These are phyloP conservation scores for Calameuta pallipes DNA, from an alignment of 2,888 invertebrate species.

Conservation along the genomic window DNA sequence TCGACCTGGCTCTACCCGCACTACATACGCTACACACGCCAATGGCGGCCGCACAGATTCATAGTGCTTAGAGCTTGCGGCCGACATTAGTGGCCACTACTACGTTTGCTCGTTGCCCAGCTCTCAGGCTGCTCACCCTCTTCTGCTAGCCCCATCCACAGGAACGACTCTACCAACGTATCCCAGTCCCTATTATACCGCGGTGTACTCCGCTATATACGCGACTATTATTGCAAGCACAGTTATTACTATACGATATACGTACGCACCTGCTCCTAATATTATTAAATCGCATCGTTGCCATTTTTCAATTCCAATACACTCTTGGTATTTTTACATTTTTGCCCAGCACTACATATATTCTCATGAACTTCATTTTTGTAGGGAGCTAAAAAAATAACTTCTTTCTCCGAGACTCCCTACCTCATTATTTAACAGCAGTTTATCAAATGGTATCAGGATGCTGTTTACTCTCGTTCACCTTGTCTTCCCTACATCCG, in stretches of 20 bases:
- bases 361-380: not conserved
- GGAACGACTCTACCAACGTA: not conserved
- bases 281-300: not conserved
- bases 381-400: not conserved
- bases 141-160: not conserved
- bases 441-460: not conserved
- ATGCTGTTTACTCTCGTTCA: not conserved
- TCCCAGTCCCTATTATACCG: not conserved
- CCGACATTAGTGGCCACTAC: conserved; percentile 28
- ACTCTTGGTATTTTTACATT: not conserved
- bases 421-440: not conserved
- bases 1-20: conserved; percentile 23
- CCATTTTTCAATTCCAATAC: not conserved
- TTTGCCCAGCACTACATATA: not conserved
- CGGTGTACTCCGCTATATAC: not conserved
- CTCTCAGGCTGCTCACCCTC: not conserved
- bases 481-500: conserved; percentile 6
- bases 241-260: conserved; percentile 1
- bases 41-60: conserved; percentile 26
- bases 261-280: not conserved
- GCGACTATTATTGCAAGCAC: not conserved
- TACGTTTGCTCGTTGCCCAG: not conserved
- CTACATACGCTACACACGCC: conserved; percentile 11
- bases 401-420: too few species aligned
- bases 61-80: conserved; percentile 32